phyloP scores from a whole-genome alignment of 2,113 vertebrate genomes.

The Etia nguti region DNA sequence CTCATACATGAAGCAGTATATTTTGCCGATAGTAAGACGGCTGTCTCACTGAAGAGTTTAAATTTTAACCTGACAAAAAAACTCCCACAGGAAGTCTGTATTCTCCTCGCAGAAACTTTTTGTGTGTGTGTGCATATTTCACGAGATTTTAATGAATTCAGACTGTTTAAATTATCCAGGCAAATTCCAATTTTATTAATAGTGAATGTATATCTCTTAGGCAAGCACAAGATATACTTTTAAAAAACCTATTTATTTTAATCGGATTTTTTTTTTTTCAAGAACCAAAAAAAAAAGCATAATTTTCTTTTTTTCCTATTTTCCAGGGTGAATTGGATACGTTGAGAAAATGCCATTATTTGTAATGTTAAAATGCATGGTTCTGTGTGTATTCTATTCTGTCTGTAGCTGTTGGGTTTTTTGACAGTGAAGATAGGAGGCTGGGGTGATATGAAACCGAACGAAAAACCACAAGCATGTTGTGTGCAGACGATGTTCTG shows the following conservation, averaged over 20 bases:
- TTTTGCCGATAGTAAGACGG: neutral
- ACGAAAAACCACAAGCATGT: slow-evolving; percentile 61
- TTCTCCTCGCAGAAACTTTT: neutral
- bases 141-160: neutral
- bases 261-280: neutral
- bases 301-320: neutral
- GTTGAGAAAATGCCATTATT: slow-evolving; percentile 23
- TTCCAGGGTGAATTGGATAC: neutral
- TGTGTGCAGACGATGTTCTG: slow-evolving; percentile 43
- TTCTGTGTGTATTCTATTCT: slow-evolving; percentile 39
- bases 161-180: neutral
- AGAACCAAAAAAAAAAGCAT: neutral
- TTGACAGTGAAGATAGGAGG: slow-evolving; percentile 49
- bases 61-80: neutral
- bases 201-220: neutral
- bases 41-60: neutral
- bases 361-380: neutral
- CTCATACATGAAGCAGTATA: neutral
- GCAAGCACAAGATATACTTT: neutral
- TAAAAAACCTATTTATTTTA: neutral
- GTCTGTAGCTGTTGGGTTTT: slow-evolving; percentile 36
- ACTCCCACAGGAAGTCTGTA: neutral
- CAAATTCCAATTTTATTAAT: neutral
- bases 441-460: slow-evolving; percentile 54
- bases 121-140: neutral